Base-by-base conservation (phyloP, 2,888 invertebrate genomes). In the Phytoseiulus persimilis region DNA sequence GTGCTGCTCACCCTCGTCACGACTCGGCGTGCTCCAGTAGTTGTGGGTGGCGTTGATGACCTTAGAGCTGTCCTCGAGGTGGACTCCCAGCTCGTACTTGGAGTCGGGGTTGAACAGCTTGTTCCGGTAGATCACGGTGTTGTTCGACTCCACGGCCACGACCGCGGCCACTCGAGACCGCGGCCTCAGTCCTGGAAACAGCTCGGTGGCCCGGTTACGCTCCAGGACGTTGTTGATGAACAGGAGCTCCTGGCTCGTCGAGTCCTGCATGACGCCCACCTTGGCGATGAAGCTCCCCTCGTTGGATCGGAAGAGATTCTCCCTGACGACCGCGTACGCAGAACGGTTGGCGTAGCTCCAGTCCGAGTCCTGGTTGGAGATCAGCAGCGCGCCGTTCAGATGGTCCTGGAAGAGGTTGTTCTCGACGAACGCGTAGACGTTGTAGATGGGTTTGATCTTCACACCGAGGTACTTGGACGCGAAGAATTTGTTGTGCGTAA, bases 11-110 rank as follows among this genome's bases (percentile, higher is more conserved):
- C 90, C 89, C n/a, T 91, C 93, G 90, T 91, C 92, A 90, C 91
- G 91, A 84, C 90, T 33, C 2, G 33, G 83, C 0, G 28, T 83
- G 5, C 98, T 97, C 91, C 99, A 94, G 96, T 97, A 99, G 92
- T 99, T 99, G 92, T 95, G 96, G 0, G 97, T 96, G 91, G 97
- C 98, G 92, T 98, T 96, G n/a, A 99, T 95, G 31, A 95, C 94
- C 93, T 96, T 96, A 92, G 98, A 97, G 92, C 98, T 98, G 92
- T 98, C 98, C 92, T 96, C 95, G 31, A 98, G 94, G 92, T 99
- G 98, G 0, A 98, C 98, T 0, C 98, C 98, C 89, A 99, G 95
- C 94, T 99, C 99, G 92, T 97, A 98, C 90, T 95, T 95, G 0
- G 98, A 97, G 91, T 95, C 95, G 0, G 95, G 95, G 93, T 99